These are phyloP conservation scores for Xestia xanthographa DNA, from an alignment of 2,888 invertebrate genomes.

Conservation along the genomic window DNA sequence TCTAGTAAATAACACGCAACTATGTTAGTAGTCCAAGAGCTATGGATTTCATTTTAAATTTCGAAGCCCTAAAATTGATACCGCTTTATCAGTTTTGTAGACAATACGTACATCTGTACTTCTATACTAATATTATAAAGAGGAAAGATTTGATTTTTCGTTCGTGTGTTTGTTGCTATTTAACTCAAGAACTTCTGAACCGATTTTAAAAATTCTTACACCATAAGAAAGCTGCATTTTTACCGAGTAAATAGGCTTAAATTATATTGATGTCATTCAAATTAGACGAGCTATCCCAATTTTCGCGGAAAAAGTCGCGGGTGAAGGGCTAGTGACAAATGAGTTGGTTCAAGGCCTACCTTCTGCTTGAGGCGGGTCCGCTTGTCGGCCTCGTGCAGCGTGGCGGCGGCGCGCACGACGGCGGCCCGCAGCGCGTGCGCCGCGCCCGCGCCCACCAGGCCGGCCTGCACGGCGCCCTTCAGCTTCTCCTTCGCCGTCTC, in stretches of 20 bases:
- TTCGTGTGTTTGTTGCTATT: too few relatives aligned
- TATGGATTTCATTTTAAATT: not conserved
- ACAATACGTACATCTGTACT: too few relatives aligned
- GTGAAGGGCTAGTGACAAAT: not conserved
- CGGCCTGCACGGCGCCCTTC: slow-evolving; percentile 94
- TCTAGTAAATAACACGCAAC: not conserved
- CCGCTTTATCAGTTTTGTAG: not conserved
- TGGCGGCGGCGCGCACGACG: slow-evolving; percentile 94
- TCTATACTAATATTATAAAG: too few relatives aligned
- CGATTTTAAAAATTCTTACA: too few relatives aligned
- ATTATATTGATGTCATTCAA: too few relatives aligned
- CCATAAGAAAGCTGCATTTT: too few relatives aligned
- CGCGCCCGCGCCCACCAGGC: slow-evolving; percentile 91
- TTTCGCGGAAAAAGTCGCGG: too few relatives aligned
- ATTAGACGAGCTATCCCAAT: too few relatives aligned
- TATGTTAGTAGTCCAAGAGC: not conserved
- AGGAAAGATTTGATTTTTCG: too few relatives aligned
- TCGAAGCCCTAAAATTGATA: not conserved
- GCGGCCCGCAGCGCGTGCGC: slow-evolving; percentile 94
- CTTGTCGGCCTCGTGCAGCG: slow-evolving; percentile 92
- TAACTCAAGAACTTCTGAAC: too few relatives aligned
- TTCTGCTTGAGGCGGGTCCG: slow-evolving; percentile 53
- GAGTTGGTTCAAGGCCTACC: not conserved
- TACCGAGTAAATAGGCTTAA: too few relatives aligned
- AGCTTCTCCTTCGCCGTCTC: slow-evolving; percentile 97